Conservation (phyloP, 2,797 vertebrate genomes). For the Poeciliopsis paucimaculata region DNA sequence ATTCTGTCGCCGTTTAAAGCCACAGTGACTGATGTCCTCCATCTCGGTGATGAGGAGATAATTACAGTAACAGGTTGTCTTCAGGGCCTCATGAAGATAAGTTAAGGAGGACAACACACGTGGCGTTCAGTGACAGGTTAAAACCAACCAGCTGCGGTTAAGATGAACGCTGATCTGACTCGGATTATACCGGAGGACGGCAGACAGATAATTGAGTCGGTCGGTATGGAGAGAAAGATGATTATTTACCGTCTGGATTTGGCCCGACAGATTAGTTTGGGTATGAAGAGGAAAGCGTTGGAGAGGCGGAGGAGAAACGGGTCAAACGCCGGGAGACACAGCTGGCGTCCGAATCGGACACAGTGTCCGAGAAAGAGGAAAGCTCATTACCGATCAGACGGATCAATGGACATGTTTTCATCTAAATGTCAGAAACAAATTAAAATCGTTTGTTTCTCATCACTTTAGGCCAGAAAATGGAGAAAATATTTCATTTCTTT, state of each 20-base stretch:
- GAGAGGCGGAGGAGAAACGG: background rate
- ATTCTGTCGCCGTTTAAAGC: conserved; percentile 6
- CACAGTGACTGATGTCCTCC: conserved; percentile 10
- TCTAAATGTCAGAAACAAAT: too few relatives aligned
- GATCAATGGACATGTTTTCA: too few relatives aligned
- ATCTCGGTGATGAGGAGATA: conserved; percentile 26
- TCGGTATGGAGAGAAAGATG: conserved; percentile 46
- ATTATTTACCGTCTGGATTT: conserved; percentile 50
- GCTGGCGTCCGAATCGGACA: background rate
- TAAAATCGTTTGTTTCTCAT: background rate
- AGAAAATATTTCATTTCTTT: too few relatives aligned
- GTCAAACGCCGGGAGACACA: conserved; percentile 22
- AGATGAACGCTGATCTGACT: conserved; percentile 35
- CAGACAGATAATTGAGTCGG: conserved; percentile 61
- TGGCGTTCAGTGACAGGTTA: conserved; percentile 40
- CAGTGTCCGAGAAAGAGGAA: too few relatives aligned
- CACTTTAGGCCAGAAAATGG: background rate
- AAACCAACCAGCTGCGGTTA: conserved; percentile 37
- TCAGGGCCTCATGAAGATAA: conserved; percentile 37
- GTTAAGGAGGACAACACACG: conserved; percentile 51
- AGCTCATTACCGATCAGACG: too few relatives aligned
- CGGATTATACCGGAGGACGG: conserved; percentile 46
- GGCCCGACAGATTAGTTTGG: conserved; percentile 32
- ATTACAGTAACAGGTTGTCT: conserved; percentile 45
- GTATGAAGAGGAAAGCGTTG: conserved; percentile 28